A percentile compares a stretch with the other conserved stretches of the same genome.
These are phyloP conservation scores for Brachionus asplanchnoidis DNA, from an alignment of 1,140 invertebrate species.

Conservation along the genomic window DNA sequence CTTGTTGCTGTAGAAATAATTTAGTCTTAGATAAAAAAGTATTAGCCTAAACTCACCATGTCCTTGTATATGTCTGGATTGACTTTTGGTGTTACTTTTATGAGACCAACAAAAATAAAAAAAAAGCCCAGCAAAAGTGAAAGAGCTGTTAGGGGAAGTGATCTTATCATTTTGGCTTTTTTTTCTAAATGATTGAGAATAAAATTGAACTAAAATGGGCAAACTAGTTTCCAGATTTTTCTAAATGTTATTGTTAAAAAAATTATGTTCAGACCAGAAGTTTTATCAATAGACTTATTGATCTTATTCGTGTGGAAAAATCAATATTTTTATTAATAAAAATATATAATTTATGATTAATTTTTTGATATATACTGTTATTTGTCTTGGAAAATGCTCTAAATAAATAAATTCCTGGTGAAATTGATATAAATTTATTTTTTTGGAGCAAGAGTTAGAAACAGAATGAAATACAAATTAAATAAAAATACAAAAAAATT, in stretches of 20 bases:
- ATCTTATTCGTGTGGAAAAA: neutral
- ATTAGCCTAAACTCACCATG: conserved; percentile 68
- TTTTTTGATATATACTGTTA: neutral
- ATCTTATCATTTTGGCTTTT: conserved; percentile 53
- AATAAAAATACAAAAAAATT: no score
- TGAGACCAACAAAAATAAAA: conserved; percentile 86
- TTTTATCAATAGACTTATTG: neutral
- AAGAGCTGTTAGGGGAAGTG: conserved; percentile 79
- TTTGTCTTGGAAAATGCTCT: neutral
- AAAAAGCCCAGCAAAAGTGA: conserved; percentile 85
- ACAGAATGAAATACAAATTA: no score
- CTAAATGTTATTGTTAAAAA: neutral
- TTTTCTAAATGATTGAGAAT: neutral
- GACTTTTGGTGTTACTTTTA: conserved; percentile 82
- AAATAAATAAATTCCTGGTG: neutral
- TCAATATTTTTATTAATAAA: neutral
- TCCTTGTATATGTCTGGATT: conserved; percentile 93
- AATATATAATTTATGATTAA: neutral
- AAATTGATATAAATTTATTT: no score
- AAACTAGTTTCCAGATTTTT: neutral
- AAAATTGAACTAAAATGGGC: neutral
- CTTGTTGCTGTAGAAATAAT: conserved; percentile 75
- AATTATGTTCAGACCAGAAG: neutral
- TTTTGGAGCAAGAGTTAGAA: no score
- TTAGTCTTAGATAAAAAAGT: neutral